These are phyloP conservation scores for Tetrao urogallus DNA, from an alignment of 2,113 vertebrate genomes.

Conservation along the genomic window DNA sequence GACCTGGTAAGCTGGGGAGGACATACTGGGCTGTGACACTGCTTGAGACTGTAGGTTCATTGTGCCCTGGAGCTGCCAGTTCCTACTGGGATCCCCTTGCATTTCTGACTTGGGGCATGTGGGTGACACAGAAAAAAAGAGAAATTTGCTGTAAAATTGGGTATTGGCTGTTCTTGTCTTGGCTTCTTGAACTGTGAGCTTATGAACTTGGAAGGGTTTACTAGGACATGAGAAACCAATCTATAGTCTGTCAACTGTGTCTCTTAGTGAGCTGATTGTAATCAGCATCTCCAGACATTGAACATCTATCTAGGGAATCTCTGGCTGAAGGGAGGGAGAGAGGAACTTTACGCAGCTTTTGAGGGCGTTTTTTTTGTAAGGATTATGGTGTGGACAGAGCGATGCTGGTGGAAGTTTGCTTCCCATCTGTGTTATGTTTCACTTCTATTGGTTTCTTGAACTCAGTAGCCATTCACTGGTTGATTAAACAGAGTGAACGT, in stretches of 20 bases:
- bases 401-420: background rate
- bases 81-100: background rate
- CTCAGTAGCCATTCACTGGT: background rate
- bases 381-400: background rate
- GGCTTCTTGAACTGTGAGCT: background rate
- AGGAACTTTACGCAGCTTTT: background rate
- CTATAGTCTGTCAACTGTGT: background rate
- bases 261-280: background rate
- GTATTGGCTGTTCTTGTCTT: background rate
- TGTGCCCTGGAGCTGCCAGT: background rate
- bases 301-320: background rate
- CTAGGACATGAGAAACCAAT: background rate
- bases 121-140: background rate
- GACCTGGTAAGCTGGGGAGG: background rate
- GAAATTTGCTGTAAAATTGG: background rate
- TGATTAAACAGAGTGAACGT: background rate
- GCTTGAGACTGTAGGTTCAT: background rate
- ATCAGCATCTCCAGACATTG: accelerated
- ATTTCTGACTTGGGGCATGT: background rate
- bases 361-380: background rate
- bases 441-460: background rate
- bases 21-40: background rate
- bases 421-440: background rate
- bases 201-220: background rate
- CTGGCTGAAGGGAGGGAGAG: background rate